These are phyloP conservation scores for Homarus americanus DNA, from an alignment of 1,140 invertebrate species.

Conservation along the genomic window DNA sequence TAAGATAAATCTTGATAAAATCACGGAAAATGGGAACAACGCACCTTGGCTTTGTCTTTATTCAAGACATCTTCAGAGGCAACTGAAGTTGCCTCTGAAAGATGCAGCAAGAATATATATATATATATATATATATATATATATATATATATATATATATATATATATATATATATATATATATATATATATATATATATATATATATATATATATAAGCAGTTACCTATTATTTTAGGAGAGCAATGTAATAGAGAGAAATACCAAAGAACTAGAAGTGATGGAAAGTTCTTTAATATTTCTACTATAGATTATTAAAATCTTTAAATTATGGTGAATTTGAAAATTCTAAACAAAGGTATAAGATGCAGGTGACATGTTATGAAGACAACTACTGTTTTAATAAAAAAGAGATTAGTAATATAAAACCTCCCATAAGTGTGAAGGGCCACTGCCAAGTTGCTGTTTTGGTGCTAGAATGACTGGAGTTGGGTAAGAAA, in stretches of 20 bases:
- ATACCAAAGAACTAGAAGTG: slow-evolving; percentile 24
- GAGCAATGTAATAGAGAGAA: neutral
- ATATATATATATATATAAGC: too few species aligned
- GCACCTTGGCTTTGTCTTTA: too few species aligned
- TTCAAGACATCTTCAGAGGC: too few species aligned
- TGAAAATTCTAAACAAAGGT: neutral
- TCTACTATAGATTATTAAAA: neutral
- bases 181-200: too few species aligned
- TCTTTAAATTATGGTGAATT: neutral
- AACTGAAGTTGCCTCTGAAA: too few species aligned
- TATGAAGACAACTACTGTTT: neutral
- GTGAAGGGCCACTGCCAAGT: slow-evolving; percentile 31
- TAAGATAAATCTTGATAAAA: too few species aligned
- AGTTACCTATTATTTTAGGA: neutral
- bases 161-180: too few species aligned
- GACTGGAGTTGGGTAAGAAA: neutral
- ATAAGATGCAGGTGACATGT: neutral
- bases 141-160: too few species aligned
- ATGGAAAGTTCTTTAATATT: neutral
- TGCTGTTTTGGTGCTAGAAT: slow-evolving; percentile 33
- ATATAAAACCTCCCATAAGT: slow-evolving; percentile 17
- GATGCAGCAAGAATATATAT: too few species aligned
- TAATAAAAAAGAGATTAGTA: neutral
- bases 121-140: too few species aligned
- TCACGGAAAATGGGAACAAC: too few species aligned